Percentiles rank a stretch among this genome's conserved stretches.
These are phyloP conservation scores for Acheta domesticus DNA, from an alignment of 2,888 invertebrate genomes.

Conservation along the genomic window DNA sequence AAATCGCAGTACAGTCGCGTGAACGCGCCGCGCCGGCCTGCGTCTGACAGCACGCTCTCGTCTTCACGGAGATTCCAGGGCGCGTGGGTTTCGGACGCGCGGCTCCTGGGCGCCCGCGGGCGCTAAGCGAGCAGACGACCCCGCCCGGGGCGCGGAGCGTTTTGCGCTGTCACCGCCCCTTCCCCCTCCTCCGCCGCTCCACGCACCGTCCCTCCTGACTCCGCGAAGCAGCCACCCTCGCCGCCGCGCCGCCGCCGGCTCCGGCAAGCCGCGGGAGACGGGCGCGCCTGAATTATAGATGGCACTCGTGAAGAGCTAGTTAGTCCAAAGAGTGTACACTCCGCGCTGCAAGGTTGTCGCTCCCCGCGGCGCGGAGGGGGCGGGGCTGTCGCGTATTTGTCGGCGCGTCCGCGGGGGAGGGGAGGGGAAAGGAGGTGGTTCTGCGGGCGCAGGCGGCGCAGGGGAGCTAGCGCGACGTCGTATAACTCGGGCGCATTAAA, in stretches of 20 bases:
- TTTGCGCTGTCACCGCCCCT: not conserved
- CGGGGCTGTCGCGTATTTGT: not conserved
- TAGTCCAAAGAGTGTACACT: slow-evolving; percentile 18
- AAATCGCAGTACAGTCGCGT: too few relatives aligned
- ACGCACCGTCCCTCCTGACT: not conserved
- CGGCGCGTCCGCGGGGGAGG: not conserved
- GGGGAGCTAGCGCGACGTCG: too few relatives aligned
- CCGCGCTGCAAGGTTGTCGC: slow-evolving; percentile 10
- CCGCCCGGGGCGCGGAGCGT: not conserved
- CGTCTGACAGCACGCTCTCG: too few relatives aligned
- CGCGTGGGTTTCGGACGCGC: too few relatives aligned
- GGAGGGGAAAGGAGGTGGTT: too few relatives aligned
- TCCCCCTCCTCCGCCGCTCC: not conserved
- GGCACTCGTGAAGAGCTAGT: slow-evolving; percentile 18
- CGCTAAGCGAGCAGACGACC: too few relatives aligned
- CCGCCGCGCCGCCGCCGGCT: not conserved
- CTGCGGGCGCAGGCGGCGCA: too few relatives aligned
- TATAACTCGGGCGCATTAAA: too few relatives aligned
- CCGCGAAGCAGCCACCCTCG: not conserved
- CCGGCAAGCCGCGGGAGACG: not conserved
- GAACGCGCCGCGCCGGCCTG: too few relatives aligned
- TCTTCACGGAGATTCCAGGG: too few relatives aligned
- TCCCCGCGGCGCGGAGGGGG: not conserved
- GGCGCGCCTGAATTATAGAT: not conserved
- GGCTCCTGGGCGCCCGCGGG: too few relatives aligned